A percentile compares a stretch with the other conserved stretches of the same genome.
Evolutionary conservation across 2,888 invertebrate species (phyloP).

Genomic region (Conomelus anceps): DNA sequence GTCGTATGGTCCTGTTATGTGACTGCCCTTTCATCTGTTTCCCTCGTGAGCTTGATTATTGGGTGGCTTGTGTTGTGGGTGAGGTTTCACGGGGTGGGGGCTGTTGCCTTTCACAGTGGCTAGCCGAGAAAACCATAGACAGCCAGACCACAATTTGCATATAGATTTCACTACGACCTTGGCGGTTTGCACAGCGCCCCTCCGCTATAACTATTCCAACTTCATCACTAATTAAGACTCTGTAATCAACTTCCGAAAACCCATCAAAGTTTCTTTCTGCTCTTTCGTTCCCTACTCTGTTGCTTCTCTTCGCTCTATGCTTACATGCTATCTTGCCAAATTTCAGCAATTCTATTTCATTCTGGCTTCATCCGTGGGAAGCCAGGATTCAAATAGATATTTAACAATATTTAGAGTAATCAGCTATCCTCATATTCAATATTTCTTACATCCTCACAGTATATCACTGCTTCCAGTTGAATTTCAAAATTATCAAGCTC

Average conservation of each 20-base stretch:
- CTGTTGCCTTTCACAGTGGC: background rate
- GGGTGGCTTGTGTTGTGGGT: too few species aligned
- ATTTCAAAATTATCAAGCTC: too few species aligned
- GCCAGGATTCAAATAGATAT: too few species aligned
- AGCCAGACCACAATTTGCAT: background rate
- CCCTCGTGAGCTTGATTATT: background rate
- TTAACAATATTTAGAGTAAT: too few species aligned
- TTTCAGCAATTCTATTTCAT: too few species aligned
- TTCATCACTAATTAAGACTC: slow-evolving; percentile 3
- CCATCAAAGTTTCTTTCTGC: slow-evolving; percentile 1
- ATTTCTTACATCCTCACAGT: too few species aligned
- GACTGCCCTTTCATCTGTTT: background rate
- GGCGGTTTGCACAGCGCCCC: background rate
- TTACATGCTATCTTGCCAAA: too few species aligned
- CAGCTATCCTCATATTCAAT: too few species aligned
- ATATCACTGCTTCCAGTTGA: too few species aligned
- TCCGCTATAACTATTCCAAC: background rate
- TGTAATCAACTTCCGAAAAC: slow-evolving; percentile 5
- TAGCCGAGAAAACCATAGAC: background rate
- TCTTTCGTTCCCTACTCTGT: background rate
- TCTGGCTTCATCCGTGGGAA: too few species aligned
- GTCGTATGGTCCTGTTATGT: background rate
- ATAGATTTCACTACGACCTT: background rate
- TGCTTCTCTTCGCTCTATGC: background rate
- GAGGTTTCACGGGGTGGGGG: too few species aligned